phyloP scores from a whole-genome alignment of 2,888 invertebrate species.

The Tromatobia lineatoria region DNA sequence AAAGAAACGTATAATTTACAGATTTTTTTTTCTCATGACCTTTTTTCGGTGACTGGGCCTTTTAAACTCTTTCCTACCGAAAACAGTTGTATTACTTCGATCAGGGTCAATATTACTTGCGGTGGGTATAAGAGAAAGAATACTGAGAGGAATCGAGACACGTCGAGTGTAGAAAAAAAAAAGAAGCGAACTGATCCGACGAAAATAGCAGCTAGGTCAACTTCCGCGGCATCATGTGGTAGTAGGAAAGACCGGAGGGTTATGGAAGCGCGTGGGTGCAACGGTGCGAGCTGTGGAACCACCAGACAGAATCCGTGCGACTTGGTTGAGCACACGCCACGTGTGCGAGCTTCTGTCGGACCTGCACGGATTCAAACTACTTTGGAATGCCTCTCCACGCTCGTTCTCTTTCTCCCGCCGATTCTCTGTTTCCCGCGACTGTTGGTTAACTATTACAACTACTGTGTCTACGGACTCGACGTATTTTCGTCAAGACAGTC shows the following conservation, averaged over 20 bases:
- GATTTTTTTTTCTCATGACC: too few relatives aligned
- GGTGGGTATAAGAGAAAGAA: constrained; percentile 46
- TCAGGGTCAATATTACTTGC: too few relatives aligned
- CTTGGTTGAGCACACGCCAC: constrained; percentile 54
- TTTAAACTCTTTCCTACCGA: too few relatives aligned
- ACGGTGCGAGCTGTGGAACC: constrained; percentile 55
- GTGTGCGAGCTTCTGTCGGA: constrained; percentile 56
- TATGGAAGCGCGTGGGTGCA: constrained; percentile 62
- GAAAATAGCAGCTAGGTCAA: constrained; percentile 70
- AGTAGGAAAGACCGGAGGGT: constrained; percentile 29
- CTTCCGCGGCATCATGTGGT: constrained; percentile 62
- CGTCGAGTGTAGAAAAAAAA: constrained; percentile 20
- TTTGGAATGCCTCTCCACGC: constrained; percentile 59
- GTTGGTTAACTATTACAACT: constrained; percentile 55
- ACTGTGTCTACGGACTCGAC: background rate
- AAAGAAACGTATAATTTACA: too few relatives aligned
- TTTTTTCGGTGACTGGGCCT: too few relatives aligned
- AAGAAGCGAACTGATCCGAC: constrained; percentile 55
- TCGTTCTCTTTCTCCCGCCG: constrained; percentile 44
- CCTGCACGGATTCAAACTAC: constrained; percentile 68
- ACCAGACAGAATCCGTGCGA: constrained; percentile 58
- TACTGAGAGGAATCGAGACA: constrained; percentile 19
- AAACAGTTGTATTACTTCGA: too few relatives aligned
- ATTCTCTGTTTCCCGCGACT: constrained; percentile 56
- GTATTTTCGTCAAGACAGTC: constrained; percentile 48